A percentile compares a stretch with the other conserved stretches of the same genome.
Evolutionary conservation across 2,797 vertebrate genomes (phyloP).

Genomic region (Cuniculus paca): DNA sequence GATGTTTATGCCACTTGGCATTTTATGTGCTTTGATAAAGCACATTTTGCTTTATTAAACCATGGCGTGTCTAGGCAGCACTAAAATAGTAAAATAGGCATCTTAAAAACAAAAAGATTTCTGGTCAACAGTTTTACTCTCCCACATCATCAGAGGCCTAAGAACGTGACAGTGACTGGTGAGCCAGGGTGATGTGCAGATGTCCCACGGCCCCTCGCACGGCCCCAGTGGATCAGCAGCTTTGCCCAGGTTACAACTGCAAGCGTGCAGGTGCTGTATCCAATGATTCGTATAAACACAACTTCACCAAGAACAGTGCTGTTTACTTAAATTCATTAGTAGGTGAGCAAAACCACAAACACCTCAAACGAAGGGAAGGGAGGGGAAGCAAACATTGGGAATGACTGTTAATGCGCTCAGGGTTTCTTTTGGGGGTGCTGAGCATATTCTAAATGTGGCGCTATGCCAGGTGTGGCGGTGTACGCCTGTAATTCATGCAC

Average conservation of each 20-base stretch:
- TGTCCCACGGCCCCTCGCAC: background rate
- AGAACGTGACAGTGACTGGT: conserved; percentile 67
- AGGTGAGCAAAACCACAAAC: conserved; percentile 34
- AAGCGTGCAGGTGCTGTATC: background rate
- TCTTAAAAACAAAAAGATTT: conserved; percentile 80
- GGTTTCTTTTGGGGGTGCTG: background rate
- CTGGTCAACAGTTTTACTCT: conserved; percentile 83
- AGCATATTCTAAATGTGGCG: conserved; percentile 30
- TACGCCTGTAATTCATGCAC: background rate
- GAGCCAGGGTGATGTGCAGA: conserved; percentile 64
- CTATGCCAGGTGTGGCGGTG: background rate
- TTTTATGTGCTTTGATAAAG: conserved; percentile 82
- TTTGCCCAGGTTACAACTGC: background rate
- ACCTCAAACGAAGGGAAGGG: background rate
- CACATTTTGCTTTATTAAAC: conserved; percentile 84
- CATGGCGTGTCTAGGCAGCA: conserved; percentile 81
- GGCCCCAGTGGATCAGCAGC: background rate
- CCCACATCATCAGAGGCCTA: conserved; percentile 75
- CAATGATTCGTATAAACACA: background rate
- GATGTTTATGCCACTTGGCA: conserved; percentile 85
- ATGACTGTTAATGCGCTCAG: background rate
- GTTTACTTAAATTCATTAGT: background rate
- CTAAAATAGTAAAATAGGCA: conserved; percentile 78
- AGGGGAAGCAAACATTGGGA: background rate
- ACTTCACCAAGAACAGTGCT: conserved; percentile 3